Percentiles rank a stretch among this genome's conserved stretches.
phyloP scores from a whole-genome alignment of 2,113 vertebrate genomes.

The Gobius niger region DNA sequence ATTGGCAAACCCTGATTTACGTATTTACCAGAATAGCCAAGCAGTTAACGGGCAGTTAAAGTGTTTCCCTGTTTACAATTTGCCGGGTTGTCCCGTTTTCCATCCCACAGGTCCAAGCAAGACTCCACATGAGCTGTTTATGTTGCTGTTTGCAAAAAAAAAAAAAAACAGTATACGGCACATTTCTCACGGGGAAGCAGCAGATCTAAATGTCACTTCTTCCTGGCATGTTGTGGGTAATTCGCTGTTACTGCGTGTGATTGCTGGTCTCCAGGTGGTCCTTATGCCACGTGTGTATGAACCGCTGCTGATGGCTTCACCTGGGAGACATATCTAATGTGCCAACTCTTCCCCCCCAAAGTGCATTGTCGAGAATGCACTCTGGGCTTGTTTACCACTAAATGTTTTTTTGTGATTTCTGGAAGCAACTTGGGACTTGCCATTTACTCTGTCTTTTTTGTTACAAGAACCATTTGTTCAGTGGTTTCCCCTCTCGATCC shows the following conservation, averaged over 20 bases:
- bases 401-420: slow-evolving; percentile 71
- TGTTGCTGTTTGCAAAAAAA: slow-evolving; percentile 43
- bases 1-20: not conserved
- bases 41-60: not conserved
- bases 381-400: slow-evolving; percentile 74
- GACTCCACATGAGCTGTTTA: slow-evolving; percentile 51
- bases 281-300: slow-evolving; percentile 60
- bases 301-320: slow-evolving; percentile 74
- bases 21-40: no score
- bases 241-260: slow-evolving; percentile 70
- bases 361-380: slow-evolving; percentile 59
- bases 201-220: slow-evolving; percentile 64
- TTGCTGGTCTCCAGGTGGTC: slow-evolving; percentile 75
- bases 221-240: slow-evolving; percentile 69
- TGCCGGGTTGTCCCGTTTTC: slow-evolving; percentile 40
- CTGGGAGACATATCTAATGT: slow-evolving; percentile 77
- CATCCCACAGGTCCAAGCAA: slow-evolving; percentile 46
- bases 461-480: slow-evolving; percentile 40
- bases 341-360: slow-evolving; percentile 59
- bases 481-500: slow-evolving; percentile 11
- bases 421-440: slow-evolving; percentile 40
- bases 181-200: slow-evolving; percentile 62
- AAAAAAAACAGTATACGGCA: slow-evolving; percentile 55
- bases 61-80: slow-evolving; percentile 1
- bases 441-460: slow-evolving; percentile 36